Percentiles rank a stretch among this genome's conserved stretches.
Conservation (phyloP, 2,113 vertebrate genomes). For the Synodontis membranacea region DNA sequence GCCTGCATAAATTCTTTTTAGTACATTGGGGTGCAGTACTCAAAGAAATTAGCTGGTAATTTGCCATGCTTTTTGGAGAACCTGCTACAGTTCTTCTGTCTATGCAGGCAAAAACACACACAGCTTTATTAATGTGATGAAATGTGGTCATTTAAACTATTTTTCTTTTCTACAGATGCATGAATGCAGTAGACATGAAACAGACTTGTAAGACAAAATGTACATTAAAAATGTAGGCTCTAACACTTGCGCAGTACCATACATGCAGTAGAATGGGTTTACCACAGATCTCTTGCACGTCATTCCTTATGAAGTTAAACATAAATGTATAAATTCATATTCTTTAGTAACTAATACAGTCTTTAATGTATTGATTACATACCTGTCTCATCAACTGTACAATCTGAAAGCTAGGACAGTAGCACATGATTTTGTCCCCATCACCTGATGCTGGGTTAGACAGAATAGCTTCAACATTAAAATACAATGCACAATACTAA, state of each 20-base stretch:
- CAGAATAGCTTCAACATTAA: slow-evolving; percentile 5
- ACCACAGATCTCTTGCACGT: not conserved
- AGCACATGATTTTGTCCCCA: slow-evolving; percentile 58
- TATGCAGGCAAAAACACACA: not conserved
- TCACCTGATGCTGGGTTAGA: slow-evolving; percentile 56
- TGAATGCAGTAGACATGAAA: not conserved
- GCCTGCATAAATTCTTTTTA: not conserved
- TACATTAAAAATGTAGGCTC: not conserved
- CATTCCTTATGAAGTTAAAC: not conserved
- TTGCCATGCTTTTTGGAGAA: not conserved
- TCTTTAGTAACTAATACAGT: not conserved
- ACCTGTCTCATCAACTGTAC: slow-evolving; percentile 30
- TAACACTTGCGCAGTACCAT: not conserved
- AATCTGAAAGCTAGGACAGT: slow-evolving; percentile 20
- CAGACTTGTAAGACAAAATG: not conserved
- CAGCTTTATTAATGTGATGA: not conserved
- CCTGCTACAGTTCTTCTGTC: not conserved
- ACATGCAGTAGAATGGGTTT: not conserved
- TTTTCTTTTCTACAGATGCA: not conserved
- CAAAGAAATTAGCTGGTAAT: not conserved
- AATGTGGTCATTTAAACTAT: not conserved
- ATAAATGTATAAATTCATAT: not conserved
- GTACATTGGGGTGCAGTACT: not conserved
- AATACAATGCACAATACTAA: not conserved
- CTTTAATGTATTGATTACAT: not conserved